Evolutionary conservation across 2,797 vertebrate genomes (phyloP), one percentile per base, ranked within the genome.

Genomic region (Acipenser transmontanus): DNA sequence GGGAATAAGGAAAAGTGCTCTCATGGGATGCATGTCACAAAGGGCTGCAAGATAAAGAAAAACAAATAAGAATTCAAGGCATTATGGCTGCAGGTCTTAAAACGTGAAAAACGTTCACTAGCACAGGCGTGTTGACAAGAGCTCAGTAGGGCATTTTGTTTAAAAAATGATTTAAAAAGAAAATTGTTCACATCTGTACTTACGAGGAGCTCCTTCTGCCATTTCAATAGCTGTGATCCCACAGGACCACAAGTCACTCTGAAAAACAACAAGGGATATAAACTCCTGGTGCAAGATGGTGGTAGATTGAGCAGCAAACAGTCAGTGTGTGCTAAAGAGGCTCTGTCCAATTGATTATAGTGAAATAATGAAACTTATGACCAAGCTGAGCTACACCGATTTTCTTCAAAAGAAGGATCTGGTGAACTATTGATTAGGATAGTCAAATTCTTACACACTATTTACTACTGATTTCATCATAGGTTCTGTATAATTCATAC

Each of bases 1-100:
- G 76, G 97, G 97, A 73, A 99, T 99, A 84, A 99, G 96, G 87
- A 99, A 99, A 83, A 99, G 92, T 11, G 97, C 97, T 89, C 97
- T 93, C 97, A 99, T 99, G 54, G 97, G 97, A 78, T 99, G 97
- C 96, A 99, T 99, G 85, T 99, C 97, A 80, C 97, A 99, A 74
- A 99, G 92, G 0, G 97, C 96, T 99, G 84, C 34, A 34, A 34
- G 34, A 34, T 4, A 34, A 34, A 34, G 5, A 68, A 56, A 9
- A 69, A 56, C 51, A 59, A 59, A 59, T 47, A 49, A 34, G 34
- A 34, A 34, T 34, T 34, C 34, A 3, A 17, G 34, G 34, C 34
- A 34, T 34, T 34, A 34, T 34, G 34, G 34, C 34, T 34, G 34
- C 4, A 34, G 34, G 34, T 34, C 34, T 34, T 34, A 34, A 34